A percentile compares a stretch with the other conserved stretches of the same genome.
phyloP scores from a whole-genome alignment of 1,140 invertebrate species.

The Temnothorax nylanderi region DNA sequence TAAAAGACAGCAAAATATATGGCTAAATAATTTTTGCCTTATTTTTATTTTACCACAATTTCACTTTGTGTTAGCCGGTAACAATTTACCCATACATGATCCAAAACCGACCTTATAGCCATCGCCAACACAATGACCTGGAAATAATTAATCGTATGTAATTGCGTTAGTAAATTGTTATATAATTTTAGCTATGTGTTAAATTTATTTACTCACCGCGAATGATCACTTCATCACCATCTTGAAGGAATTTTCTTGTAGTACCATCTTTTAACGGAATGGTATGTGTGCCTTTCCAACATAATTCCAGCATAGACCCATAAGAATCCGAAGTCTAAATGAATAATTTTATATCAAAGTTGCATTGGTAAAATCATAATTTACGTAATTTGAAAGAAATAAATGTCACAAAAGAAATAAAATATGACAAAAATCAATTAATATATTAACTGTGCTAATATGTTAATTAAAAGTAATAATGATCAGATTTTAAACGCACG shows the following conservation, averaged over 20 bases:
- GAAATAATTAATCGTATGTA: conserved; percentile 25
- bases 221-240: conserved; percentile 97
- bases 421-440: background rate
- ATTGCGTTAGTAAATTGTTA: conserved; percentile 26
- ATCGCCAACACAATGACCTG: conserved; percentile 93
- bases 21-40: background rate
- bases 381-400: background rate
- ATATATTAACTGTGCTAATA: background rate
- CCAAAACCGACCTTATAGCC: conserved; percentile 96
- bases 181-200: background rate
- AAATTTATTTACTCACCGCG: conserved; percentile 86
- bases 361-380: conserved; percentile 16
- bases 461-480: conserved; percentile 13
- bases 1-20: background rate
- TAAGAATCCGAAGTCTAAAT: conserved; percentile 92
- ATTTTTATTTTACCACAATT: background rate
- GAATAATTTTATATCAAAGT: conserved; percentile 15
- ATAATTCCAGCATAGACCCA: conserved; percentile 97
- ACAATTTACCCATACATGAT: conserved; percentile 93
- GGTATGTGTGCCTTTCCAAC: conserved; percentile 96
- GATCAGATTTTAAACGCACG: conserved; percentile 85
- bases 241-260: conserved; percentile 96
- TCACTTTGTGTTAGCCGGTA: conserved; percentile 88
- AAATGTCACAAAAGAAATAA: conserved; percentile 7
- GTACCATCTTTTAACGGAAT: conserved; percentile 92